Evolutionary conservation across 2,797 vertebrate genomes (phyloP), one percentile per base, ranked within the genome.

Genomic region (Micrastur ruficollis): DNA sequence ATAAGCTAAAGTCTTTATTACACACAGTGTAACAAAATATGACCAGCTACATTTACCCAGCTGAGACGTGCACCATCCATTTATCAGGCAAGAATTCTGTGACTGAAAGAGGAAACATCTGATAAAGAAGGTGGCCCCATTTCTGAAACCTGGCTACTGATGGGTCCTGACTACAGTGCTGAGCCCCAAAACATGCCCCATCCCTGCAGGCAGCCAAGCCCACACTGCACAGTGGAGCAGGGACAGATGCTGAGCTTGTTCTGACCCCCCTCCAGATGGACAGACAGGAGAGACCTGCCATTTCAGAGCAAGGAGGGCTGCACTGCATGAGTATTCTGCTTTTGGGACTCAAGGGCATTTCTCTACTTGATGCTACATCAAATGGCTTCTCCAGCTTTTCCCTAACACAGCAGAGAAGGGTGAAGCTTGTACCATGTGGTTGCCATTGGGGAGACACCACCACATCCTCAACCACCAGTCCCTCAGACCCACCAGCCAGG

Each of bases 1-100:
- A 92, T 84, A 96, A 97, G 83, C 91, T 93, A 62, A 96, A 97
- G 67, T 96, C 95, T 97, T 97, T 95, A 96, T 97, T 97, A 97
- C 80, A 78, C 67, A 76, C 61, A 49, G n/a, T 59, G 82, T 65
- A 96, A 94, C 81, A 90, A 95, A 96, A 95, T 91, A 67, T 3
- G 6, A 67, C 56, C 90, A 91, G 81, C 34, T 88, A 88, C 78
- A 12, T 74, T 88, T 84, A 71, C 65, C 52, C 66, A 73, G 44
- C 74, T 73, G 49, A 93, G 84, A 70, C 23, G 75, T 5, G 55
- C 4, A 1, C 55, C 49, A 56, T 68, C 58, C 70, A 11, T 90
- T 78, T 38, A 62, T 86, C 85, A 89, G 85, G 29, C 58, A 70
- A 78, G 67, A 80, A 42, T 81, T 56, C 63, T 92, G 18, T 46